Evolutionary conservation across 2,888 invertebrate species (phyloP), one percentile per base, ranked within the genome.

Genomic region (Polyommatus icarus): DNA sequence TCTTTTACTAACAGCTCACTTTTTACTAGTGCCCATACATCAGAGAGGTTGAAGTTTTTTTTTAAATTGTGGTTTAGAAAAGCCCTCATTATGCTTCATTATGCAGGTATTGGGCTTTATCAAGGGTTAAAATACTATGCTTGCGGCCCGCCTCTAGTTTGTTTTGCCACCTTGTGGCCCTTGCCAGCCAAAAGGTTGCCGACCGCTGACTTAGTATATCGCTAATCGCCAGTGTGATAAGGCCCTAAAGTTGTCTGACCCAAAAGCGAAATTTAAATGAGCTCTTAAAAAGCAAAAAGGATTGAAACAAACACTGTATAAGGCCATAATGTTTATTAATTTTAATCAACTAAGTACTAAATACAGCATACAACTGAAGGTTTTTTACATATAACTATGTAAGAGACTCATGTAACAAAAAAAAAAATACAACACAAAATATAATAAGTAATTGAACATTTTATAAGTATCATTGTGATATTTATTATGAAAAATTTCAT

Each of bases 251-350:
- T 10, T 8, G 46, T 46, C 54, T 5, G 54, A 54, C 54, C 18
- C 54, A 54, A 54, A 18, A 50, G 3, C 3, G 50, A 10, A 40
- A 40, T 10, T 40, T 40, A 40, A 7, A 15, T 12, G 15, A 15
- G 3, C 50, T 50, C 50, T 50, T 50, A 77, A 54, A 78, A 46
- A 46, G 2, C 3, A 46, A 46, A 46, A 71, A 29, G 20, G 29
- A n/a, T n/a, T 36, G 6, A 72, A 72, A 72, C n/a, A 72, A 72
- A 72, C n/a, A 46, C 46, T 24, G 5, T 20, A 73, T 46, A 7
- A 46, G 40, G 24, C 8, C 15, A 15, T 73, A 72, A 72, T 40
- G 5, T 73, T 73, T 73, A 73, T 73, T 24, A 73, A 40, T 46
- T 73, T 18, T n/a, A 73, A 24, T 40, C 40, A 72, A 73, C 20